phyloP scores from a whole-genome alignment of 2,888 invertebrate species.

The Dascillus cervinus region DNA sequence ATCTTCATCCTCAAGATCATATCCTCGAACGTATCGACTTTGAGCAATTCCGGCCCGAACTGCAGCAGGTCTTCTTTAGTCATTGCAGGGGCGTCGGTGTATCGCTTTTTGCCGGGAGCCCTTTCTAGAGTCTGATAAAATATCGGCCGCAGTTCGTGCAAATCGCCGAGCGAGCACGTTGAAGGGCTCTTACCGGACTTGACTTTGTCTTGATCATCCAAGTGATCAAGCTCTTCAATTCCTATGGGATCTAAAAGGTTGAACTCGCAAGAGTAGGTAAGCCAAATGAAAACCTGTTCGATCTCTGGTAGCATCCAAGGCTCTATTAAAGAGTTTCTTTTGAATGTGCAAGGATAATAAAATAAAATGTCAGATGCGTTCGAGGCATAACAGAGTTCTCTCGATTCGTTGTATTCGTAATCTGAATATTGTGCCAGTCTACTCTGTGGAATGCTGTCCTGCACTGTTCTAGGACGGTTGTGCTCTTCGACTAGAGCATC shows the following conservation, averaged over 20 bases:
- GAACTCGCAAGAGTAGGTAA: conserved; percentile 23
- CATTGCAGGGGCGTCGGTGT: conserved; percentile 9
- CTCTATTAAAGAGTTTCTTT: conserved; percentile 39
- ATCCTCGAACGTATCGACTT: conserved; percentile 27
- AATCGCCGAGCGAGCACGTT: conserved; percentile 11
- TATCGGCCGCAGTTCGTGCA: conserved; percentile 19
- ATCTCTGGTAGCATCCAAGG: conserved; percentile 57
- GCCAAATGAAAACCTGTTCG: conserved; percentile 33
- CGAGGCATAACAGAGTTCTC: conserved; percentile 40
- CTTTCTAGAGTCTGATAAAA: conserved; percentile 19
- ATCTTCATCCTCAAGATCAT: conserved; percentile 27
- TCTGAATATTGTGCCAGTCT: conserved; percentile 48
- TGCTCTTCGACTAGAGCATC: conserved; percentile 27
- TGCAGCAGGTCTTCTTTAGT: conserved; percentile 11
- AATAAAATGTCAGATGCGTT: conserved; percentile 16
- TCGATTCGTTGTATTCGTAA: conserved; percentile 44
- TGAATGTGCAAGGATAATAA: conserved; percentile 19
- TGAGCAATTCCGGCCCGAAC: conserved; percentile 28
- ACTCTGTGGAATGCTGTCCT: conserved; percentile 58
- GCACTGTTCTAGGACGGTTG: conserved; percentile 45
- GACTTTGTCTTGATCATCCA: conserved; percentile 16
- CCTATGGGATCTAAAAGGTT: conserved; percentile 17
- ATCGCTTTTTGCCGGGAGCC: conserved; percentile 18
- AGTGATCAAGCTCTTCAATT: conserved; percentile 18
- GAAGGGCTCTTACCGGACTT: conserved; percentile 1